A percentile compares a stretch with the other conserved stretches of the same genome.
These are phyloP conservation scores for Psilopogon haemacephalus DNA, from an alignment of 2,113 vertebrate genomes.

Conservation along the genomic window DNA sequence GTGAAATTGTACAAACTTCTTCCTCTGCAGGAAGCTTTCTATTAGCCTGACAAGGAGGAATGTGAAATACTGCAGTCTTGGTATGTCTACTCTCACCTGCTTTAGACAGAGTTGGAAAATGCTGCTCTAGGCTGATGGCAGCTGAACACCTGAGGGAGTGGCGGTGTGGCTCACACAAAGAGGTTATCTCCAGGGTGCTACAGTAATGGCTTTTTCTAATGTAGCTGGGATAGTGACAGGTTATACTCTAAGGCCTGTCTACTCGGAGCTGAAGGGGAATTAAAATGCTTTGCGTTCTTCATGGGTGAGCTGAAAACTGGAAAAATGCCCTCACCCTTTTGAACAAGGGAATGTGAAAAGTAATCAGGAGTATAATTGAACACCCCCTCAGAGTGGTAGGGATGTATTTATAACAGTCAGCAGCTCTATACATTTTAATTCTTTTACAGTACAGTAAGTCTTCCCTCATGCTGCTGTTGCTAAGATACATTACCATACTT, in stretches of 20 bases:
- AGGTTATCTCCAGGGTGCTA: neutral
- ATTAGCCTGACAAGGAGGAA: neutral
- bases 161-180: neutral
- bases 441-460: constrained; percentile 61
- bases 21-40: neutral
- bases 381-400: constrained; percentile 50
- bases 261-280: neutral
- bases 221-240: neutral
- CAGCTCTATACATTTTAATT: constrained; percentile 63
- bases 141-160: constrained; percentile 28
- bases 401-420: constrained; percentile 65
- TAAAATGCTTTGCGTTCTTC: neutral
- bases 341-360: constrained; percentile 25
- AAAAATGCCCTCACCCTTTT: neutral
- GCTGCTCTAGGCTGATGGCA: neutral
- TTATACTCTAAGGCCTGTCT: neutral
- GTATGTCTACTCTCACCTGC: neutral
- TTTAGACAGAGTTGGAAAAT: neutral
- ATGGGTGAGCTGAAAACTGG: constrained; percentile 2
- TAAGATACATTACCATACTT: constrained; percentile 58
- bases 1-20: neutral
- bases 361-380: constrained; percentile 57
- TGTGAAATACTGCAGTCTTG: neutral
- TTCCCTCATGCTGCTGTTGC: constrained; percentile 51
- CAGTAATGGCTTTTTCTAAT: constrained; percentile 23